phyloP scores from a whole-genome alignment of 1,140 invertebrate genomes.

The Drosophila paulistorum region DNA sequence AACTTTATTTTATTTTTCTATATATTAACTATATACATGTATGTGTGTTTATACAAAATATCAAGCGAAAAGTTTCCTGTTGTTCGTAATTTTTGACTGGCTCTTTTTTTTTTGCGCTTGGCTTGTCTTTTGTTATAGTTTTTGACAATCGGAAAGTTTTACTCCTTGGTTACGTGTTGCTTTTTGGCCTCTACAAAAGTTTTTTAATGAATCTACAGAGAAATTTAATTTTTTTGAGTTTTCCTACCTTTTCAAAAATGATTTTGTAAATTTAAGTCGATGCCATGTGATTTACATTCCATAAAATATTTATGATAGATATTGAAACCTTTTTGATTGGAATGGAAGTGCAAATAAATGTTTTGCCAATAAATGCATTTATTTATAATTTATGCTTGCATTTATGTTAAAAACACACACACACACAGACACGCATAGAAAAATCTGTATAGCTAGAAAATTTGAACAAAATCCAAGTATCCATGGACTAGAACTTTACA shows the following conservation, averaged over 20 bases:
- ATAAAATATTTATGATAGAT: background rate
- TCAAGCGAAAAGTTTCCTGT: conserved; percentile 2
- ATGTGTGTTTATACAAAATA: background rate
- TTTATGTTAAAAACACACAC: background rate
- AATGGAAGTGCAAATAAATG: conserved; percentile 5
- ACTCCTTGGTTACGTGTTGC: conserved; percentile 47
- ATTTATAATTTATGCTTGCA: conserved; percentile 48
- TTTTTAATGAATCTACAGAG: conserved; percentile 51
- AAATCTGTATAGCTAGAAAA: conserved; percentile 10
- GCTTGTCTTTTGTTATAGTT: conserved; percentile 49
- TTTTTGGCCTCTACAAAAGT: conserved; percentile 41
- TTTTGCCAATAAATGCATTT: conserved; percentile 33
- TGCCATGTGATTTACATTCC: too few species aligned
- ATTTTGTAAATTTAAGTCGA: too few species aligned
- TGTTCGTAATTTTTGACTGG: background rate
- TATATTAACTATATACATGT: background rate
- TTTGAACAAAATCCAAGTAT: conserved; percentile 8
- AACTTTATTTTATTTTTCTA: conserved; percentile 37
- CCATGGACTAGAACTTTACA: conserved; percentile 3
- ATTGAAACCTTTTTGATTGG: background rate
- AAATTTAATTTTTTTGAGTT: background rate
- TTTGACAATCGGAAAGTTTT: conserved; percentile 61
- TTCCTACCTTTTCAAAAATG: background rate
- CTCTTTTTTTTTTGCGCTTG: conserved; percentile 32
- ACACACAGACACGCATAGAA: background rate